These are phyloP conservation scores for Cottoperca gobio DNA, from an alignment of 2,797 vertebrate genomes.

Conservation along the genomic window DNA sequence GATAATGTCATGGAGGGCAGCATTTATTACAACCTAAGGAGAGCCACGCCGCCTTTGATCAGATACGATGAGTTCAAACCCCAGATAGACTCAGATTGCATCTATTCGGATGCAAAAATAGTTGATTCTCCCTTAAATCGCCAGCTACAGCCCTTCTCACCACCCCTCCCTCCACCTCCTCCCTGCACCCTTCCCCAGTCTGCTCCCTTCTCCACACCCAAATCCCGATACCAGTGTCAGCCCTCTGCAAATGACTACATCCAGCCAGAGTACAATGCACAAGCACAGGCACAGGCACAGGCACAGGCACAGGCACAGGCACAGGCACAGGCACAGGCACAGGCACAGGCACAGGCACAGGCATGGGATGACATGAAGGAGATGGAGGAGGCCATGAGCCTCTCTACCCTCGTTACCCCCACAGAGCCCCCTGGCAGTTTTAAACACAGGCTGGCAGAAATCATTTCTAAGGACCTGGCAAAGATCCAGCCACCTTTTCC, in stretches of 20 bases:
- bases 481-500: constrained; percentile 67
- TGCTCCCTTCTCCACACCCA: not conserved
- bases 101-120: constrained; percentile 57
- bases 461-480: constrained; percentile 81
- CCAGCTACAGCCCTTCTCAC: not conserved
- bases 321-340: too few relatives aligned
- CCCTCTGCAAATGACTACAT: constrained; percentile 23
- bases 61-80: constrained; percentile 3
- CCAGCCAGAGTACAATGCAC: constrained; percentile 25
- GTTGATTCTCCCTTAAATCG: not conserved
- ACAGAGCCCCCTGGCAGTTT: constrained; percentile 72
- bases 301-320: constrained; percentile 34
- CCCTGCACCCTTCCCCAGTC: constrained; percentile 3
- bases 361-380: constrained; percentile 46
- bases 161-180: not conserved
- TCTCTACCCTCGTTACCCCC: constrained; percentile 31
- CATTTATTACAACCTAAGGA: constrained; percentile 63
- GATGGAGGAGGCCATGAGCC: constrained; percentile 48
- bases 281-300: constrained; percentile 40
- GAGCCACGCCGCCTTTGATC: not conserved
- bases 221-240: constrained; percentile 32
- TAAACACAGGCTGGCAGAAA: constrained; percentile 81
- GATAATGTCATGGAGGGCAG: constrained; percentile 28
- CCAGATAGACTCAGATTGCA: constrained; percentile 8
- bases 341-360: constrained; percentile 36